Conservation (phyloP, 2,113 vertebrate species). For the Anthoscopus minutus region DNA sequence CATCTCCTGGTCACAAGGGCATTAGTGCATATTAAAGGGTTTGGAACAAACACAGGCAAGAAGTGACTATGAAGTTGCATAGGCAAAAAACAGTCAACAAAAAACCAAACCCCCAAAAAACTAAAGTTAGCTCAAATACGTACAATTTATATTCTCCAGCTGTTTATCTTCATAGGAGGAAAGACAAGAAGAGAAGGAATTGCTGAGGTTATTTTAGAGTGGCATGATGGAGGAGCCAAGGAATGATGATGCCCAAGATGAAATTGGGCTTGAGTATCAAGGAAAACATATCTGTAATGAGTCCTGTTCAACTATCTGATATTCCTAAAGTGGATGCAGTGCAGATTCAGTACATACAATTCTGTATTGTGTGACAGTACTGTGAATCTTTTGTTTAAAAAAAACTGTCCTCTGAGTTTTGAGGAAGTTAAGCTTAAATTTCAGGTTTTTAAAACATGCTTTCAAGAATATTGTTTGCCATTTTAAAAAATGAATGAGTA, state of each 20-base stretch:
- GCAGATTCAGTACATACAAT: not conserved
- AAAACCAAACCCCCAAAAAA: not conserved
- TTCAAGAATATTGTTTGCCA: not conserved
- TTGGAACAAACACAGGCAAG: not conserved
- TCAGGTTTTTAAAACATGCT: not conserved
- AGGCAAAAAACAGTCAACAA: not conserved
- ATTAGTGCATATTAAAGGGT: not conserved
- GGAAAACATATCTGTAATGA: not conserved
- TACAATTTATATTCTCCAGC: not conserved
- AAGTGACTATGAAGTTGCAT: not conserved
- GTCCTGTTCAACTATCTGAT: not conserved
- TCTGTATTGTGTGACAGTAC: not conserved
- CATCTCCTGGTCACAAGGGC: constrained; percentile 29
- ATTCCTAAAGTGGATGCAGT: not conserved
- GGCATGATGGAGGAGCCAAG: not conserved
- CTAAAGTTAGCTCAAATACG: not conserved
- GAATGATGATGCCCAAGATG: not conserved
- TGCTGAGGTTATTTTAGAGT: not conserved
- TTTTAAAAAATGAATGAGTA: not conserved
- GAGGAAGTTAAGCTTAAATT: not conserved
- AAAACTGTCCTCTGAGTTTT: not conserved
- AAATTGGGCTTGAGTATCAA: not conserved
- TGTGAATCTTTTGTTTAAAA: not conserved
- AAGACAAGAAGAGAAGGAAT: not conserved
- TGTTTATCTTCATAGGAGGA: not conserved